These are phyloP conservation scores for Donacobius atricapilla DNA, from an alignment of 2,113 vertebrate species.

Conservation along the genomic window DNA sequence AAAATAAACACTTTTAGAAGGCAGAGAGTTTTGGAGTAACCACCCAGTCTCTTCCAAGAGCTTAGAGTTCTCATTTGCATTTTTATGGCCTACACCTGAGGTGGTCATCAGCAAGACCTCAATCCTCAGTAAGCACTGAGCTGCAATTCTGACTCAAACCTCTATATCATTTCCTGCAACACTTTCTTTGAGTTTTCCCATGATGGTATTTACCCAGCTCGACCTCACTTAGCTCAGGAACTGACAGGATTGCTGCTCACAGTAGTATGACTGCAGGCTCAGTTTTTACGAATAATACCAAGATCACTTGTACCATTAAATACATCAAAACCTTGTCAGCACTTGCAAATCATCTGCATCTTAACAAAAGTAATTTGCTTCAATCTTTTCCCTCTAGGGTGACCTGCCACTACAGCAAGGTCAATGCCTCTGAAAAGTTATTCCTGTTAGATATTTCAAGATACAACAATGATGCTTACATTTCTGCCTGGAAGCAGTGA, in stretches of 20 bases:
- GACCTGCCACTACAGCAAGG: conserved; percentile 47
- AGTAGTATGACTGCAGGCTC: conserved; percentile 15
- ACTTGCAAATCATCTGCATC: conserved; percentile 56
- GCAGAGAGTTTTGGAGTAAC: not conserved
- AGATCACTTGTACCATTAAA: conserved; percentile 57
- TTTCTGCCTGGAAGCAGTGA: conserved; percentile 29
- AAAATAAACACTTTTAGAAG: not conserved
- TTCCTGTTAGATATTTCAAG: conserved; percentile 40
- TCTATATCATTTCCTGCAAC: not conserved
- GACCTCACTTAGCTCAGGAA: not conserved
- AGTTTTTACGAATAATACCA: not conserved
- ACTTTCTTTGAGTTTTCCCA: not conserved
- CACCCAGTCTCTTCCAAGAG: not conserved
- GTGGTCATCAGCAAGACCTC: not conserved
- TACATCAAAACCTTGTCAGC: conserved; percentile 55
- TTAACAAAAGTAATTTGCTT: conserved; percentile 52
- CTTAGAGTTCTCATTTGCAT: not conserved
- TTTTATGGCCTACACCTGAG: not conserved
- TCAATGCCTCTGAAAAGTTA: conserved; percentile 37
- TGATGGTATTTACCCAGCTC: not conserved
- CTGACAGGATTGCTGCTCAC: not conserved
- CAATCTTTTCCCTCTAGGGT: conserved; percentile 48
- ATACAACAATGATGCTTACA: not conserved
- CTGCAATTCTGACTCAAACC: not conserved
- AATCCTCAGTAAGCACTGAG: not conserved